Percentiles rank a stretch among this genome's conserved stretches.
These are phyloP conservation scores for Patiria pectinifera DNA, from an alignment of 53 echinoderm and acorn worm genomes.

Conservation along the genomic window DNA sequence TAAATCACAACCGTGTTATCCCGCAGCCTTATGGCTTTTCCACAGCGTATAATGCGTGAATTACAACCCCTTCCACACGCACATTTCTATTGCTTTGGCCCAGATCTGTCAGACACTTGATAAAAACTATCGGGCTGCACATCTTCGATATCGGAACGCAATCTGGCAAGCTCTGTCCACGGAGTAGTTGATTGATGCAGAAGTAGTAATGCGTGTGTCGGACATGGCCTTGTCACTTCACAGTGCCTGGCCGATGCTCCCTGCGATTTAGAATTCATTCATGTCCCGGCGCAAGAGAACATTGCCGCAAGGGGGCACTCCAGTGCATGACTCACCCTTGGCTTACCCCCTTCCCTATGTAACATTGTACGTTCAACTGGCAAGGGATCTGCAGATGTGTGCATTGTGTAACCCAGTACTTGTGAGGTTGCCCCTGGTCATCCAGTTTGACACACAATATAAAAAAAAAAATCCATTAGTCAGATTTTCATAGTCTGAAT, in stretches of 20 bases:
- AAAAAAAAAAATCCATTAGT: constrained; percentile 28
- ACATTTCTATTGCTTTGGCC: not conserved
- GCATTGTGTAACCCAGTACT: not conserved
- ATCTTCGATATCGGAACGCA: constrained; percentile 28
- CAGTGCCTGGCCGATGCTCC: not conserved
- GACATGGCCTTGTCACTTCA: too few relatives aligned
- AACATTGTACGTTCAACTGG: not conserved
- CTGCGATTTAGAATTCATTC: not conserved
- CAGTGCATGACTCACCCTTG: not conserved
- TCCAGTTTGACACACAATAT: not conserved
- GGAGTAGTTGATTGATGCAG: constrained; percentile 4
- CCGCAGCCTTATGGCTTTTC: not conserved
- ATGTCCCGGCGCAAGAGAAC: not conserved
- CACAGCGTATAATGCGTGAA: not conserved
- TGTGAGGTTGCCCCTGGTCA: not conserved
- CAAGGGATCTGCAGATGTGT: not conserved
- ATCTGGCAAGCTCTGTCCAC: constrained; percentile 27
- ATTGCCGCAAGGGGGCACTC: not conserved
- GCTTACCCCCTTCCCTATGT: not conserved
- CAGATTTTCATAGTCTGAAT: constrained; percentile 5
- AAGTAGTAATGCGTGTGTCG: not conserved
- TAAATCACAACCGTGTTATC: not conserved
- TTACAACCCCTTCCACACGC: not conserved
- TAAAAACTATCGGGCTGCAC: not conserved
- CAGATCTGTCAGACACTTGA: constrained; percentile 12